phyloP scores from a whole-genome alignment of 2,797 vertebrate genomes.

The Enteromius radiatus region DNA sequence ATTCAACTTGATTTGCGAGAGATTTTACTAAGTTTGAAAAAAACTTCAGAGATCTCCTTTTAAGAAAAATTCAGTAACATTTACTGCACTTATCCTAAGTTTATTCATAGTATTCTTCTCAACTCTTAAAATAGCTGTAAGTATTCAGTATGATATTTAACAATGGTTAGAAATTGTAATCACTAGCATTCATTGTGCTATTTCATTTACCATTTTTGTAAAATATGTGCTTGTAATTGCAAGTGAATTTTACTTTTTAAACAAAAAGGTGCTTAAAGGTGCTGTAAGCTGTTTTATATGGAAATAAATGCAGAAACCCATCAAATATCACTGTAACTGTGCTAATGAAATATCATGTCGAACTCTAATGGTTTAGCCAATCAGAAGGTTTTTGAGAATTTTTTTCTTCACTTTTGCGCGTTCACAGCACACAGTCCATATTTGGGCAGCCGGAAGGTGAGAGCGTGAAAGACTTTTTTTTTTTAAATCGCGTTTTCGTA shows the following conservation, averaged over 20 bases:
- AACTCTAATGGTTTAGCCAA: not conserved
- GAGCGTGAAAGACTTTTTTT: not conserved
- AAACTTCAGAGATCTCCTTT: not conserved
- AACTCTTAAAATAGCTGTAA: not conserved
- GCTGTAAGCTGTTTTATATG: not conserved
- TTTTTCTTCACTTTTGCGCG: not conserved
- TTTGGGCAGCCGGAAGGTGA: not conserved
- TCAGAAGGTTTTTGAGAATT: not conserved
- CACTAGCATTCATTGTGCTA: not conserved
- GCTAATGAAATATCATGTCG: not conserved
- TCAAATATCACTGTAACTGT: not conserved
- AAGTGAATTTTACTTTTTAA: not conserved
- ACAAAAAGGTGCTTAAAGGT: not conserved
- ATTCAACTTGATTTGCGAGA: not conserved
- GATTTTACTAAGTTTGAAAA: not conserved
- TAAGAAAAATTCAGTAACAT: slow-evolving; percentile 48
- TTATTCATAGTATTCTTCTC: not conserved
- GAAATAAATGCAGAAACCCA: not conserved
- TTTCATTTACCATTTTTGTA: not conserved
- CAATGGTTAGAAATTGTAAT: not conserved
- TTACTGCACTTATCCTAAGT: slow-evolving; percentile 45
- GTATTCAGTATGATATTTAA: not conserved
- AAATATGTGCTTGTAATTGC: not conserved
- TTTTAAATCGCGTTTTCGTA: not conserved
- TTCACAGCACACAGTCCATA: not conserved